Evolutionary conservation across 2,888 invertebrate species (phyloP).

Genomic region (Pachliopta kotzebuea): DNA sequence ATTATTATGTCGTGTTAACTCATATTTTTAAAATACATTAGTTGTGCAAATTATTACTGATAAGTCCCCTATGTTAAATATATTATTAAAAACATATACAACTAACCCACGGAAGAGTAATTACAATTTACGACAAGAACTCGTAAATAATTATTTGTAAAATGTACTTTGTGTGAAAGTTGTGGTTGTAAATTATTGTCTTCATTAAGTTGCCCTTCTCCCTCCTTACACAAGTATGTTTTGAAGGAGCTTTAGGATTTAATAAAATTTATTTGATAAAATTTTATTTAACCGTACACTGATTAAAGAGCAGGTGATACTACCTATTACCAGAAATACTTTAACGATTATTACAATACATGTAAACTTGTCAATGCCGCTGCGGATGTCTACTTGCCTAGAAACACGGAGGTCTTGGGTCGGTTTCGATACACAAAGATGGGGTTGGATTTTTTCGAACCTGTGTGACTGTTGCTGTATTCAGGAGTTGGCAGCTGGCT

Average conservation of each 20-base stretch:
- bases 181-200: not conserved
- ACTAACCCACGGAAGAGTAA: too few species aligned
- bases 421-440: too few species aligned
- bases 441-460: too few species aligned
- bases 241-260: not conserved
- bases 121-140: not conserved
- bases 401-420: too few species aligned
- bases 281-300: not conserved
- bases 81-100: not conserved
- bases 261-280: not conserved
- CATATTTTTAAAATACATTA: not conserved
- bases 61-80: conserved; percentile 14
- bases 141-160: not conserved
- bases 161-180: not conserved
- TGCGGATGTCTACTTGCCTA: too few species aligned
- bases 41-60: not conserved
- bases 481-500: too few species aligned
- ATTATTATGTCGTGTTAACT: not conserved
- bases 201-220: not conserved
- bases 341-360: too few species aligned
- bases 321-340: not conserved
- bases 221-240: not conserved
- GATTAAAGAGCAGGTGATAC: not conserved
- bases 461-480: too few species aligned
- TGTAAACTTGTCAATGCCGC: too few species aligned